phyloP scores from a whole-genome alignment of 2,113 vertebrate genomes.

The Damaliscus lunatus region DNA sequence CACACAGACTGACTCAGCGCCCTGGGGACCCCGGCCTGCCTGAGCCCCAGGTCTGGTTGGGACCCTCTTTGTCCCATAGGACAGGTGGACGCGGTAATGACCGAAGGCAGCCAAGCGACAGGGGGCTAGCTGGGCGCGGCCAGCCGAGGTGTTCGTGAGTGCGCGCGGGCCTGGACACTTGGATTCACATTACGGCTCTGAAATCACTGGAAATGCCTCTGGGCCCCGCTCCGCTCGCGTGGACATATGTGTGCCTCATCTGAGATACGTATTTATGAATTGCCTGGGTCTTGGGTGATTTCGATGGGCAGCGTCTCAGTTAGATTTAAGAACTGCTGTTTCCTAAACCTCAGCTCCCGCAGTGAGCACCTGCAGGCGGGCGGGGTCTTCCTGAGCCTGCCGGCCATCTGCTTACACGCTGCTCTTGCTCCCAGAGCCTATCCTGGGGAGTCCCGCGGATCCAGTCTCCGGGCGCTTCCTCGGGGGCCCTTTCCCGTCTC shows the following conservation, averaged over 20 bases:
- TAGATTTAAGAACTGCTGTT: too few relatives aligned
- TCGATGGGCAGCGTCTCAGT: neutral
- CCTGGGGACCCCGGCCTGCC: neutral
- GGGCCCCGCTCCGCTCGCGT: too few relatives aligned
- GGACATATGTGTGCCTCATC: rapidly evolving
- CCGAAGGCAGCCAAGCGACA: neutral
- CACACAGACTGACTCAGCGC: neutral
- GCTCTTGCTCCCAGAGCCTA: neutral
- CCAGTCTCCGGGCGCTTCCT: rapidly evolving
- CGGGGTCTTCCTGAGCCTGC: neutral
- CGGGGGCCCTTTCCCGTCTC: neutral
- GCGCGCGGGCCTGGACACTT: neutral
- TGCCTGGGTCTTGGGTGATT: rapidly evolving
- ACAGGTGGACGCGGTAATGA: neutral
- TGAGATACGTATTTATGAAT: neutral
- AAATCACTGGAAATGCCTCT: neutral
- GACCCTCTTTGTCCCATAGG: neutral
- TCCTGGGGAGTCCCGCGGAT: rapidly evolving
- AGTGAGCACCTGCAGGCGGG: neutral
- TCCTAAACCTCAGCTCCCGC: neutral
- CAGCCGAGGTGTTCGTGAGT: rapidly evolving
- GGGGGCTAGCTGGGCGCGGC: rapidly evolving
- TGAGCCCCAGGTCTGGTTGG: neutral
- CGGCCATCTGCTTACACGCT: rapidly evolving
- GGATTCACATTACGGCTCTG: rapidly evolving